phyloP scores from a whole-genome alignment of 2,113 vertebrate species.

The Phaethon lepturus region DNA sequence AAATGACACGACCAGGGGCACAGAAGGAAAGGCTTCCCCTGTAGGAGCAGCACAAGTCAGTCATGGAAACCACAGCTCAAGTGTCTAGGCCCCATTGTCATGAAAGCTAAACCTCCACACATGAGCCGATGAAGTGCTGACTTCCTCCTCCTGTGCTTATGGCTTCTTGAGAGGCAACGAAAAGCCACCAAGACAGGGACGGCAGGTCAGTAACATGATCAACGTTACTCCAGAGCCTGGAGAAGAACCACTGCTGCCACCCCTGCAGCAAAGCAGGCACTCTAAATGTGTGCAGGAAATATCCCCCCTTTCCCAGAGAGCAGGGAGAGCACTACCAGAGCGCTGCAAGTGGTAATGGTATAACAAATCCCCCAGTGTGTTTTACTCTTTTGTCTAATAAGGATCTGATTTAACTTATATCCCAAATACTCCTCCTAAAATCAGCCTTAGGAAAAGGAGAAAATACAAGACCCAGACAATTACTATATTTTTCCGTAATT shows the following conservation, averaged over 20 bases:
- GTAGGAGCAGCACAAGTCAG: neutral
- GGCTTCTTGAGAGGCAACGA: neutral
- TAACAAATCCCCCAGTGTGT: neutral
- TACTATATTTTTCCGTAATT: neutral
- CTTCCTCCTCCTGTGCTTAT: neutral
- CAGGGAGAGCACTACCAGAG: neutral
- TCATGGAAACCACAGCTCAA: neutral
- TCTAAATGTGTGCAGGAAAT: neutral
- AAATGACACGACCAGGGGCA: rapidly evolving
- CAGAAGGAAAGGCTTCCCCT: neutral
- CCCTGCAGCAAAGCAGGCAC: neutral
- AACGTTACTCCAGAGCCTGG: neutral
- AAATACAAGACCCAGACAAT: neutral
- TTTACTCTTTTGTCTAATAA: neutral
- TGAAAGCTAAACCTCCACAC: neutral
- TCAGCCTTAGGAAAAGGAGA: neutral
- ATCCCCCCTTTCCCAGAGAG: neutral
- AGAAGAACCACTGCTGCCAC: neutral
- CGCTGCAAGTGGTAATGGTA: neutral
- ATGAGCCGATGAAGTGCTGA: rapidly evolving
- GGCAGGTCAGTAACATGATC: neutral
- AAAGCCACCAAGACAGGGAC: neutral
- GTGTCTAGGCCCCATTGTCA: neutral
- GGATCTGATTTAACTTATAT: neutral
- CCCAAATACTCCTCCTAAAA: neutral